Evolutionary conservation across 2,797 vertebrate genomes (phyloP), one percentile per base, ranked within the genome.

Genomic region (Rhincodon typus): DNA sequence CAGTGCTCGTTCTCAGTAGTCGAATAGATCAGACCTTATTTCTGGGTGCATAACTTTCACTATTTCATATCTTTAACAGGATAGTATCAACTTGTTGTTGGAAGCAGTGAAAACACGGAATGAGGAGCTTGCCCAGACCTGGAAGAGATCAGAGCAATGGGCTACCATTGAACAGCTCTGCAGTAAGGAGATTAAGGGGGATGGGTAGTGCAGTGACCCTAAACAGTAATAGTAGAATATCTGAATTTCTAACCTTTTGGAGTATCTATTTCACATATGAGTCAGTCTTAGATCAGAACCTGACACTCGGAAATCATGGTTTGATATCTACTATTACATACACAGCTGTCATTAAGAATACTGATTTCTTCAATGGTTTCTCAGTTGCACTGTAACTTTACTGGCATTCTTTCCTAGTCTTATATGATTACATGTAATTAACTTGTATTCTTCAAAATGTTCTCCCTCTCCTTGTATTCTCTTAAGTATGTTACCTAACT

Each of bases 81-180:
- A 99, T 97, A 99, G 99, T 97, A 99, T 99, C 96, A 98, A 98
- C 57, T 97, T 99, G 97, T 97, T 99, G 72, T 97, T 99, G 88
- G 99, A 99, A 66, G 99, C 99, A 0, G 99, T 99, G 96, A 98
- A 98, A 97, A 99, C 98, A 57, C 98, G 98, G n/a, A 98, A 99
- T 0, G 99, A 99, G 97, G 99, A 99, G 95, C 98, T 99, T 1
- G 99, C 99, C 0, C 99, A 99, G 97, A 99, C 99, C 23, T 99
- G 99, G 99, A 99, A 98, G 97, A 99, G 99, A 96, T 99, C 98
- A 0, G 99, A 99, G 97, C 99, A 99, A 97, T 99, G 99, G 99
- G 99, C 99, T 15, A 99, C 99, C 96, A 99, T 99, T 0, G 99
- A 99, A 97, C 99, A 99, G 97, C 98, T 99, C 91, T 99, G 99